Evolutionary conservation across 2,797 vertebrate genomes (phyloP), one percentile per base, ranked within the genome.

Genomic region (Anisognathus igniventris): DNA sequence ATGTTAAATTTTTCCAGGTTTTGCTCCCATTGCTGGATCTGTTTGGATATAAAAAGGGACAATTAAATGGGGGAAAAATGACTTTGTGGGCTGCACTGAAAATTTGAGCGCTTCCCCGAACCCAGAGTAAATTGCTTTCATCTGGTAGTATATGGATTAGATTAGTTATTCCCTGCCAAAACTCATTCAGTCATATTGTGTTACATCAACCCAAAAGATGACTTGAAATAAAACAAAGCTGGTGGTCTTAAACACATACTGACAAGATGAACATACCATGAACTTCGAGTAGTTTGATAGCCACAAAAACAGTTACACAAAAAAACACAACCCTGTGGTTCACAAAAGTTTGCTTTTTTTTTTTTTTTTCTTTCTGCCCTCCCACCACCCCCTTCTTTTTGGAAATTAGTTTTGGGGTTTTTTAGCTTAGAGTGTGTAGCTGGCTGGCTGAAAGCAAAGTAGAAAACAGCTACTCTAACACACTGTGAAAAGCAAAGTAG

Each of bases 11-110:
- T 98, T 98, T 99, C 99, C 97, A 99, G 97, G 96, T 99, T 99
- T 98, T 99, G 99, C 93, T 99, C 99, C 99, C 99, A 99, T 75
- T 99, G 99, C 96, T 99, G 99, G 95, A 99, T 99, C 99, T 99
- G 95, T 89, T 92, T 74, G 86, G 86, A 79, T 75, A 95, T 58
- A 88, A 77, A 94, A 81, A 92, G 45, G 77, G 56, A 37, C 47
- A 74, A 95, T 64, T 90, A 92, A 71, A 93, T 91, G 42, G 45
- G 45, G 77, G 45, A 16, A 77, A 91, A 92, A 94, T 10, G 16
- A 62, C 70, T 85, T 66, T 86, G 57, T 23, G 81, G 81, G 42
- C 76, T 76, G 48, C 28, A 47, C 5, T 54, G 68, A 94, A 93
- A 90, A 97, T 70, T 50, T 25, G 40, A 94, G 81, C 12, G 37